Evolutionary conservation across 1,140 invertebrate genomes (phyloP), one percentile per base, ranked within the genome.

Genomic region (Drosophila nebulosa): DNA sequence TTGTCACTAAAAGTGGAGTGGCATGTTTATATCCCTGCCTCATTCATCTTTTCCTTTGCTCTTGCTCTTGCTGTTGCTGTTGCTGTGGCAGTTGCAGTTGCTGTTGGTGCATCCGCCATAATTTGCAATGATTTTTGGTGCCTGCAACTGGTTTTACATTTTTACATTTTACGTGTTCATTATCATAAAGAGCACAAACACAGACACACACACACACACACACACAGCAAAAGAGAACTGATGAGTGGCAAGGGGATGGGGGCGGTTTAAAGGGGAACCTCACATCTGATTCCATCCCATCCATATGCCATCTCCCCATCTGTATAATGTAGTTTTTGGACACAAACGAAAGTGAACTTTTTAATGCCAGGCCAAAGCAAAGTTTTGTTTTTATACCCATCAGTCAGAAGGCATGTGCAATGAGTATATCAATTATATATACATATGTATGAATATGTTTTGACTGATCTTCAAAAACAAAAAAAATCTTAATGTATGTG

Each of bases 281-380:
- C 30, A 12, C 30, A 32, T 32, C 30, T 46, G 7, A 46, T 46
- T 46, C 39, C 39, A 46, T 10, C 16, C 16, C 16, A 46, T 46
- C 39, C 39, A 46, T 46, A 46, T 46, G 39, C 39, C 39, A 46
- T 46, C 39, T 46, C 39, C 39, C 57, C 64, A 69, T 74, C 64
- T 69, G n/a, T n/a, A 77, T 57, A 56, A 64, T 59, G 73, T 80
- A 69, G 50, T 71, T 76, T 86, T 86, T 88, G 78, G 71, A 88
- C 71, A 88, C 83, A 86, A 86, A 86, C 83, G 83, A 86, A 86
- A 86, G 83, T 81, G 83, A 88, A 88, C 83, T 86, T 86, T 86
- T 85, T 80, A 74, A 83, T 84, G 75, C 61, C 71, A 57, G 75
- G 79, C 60, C 79, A 76, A 78, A 81, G 72, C 69, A 74, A 46